A percentile compares a stretch with the other conserved stretches of the same genome.
phyloP scores from a whole-genome alignment of 2,888 invertebrate genomes.

The Trachelus troglodyta region DNA sequence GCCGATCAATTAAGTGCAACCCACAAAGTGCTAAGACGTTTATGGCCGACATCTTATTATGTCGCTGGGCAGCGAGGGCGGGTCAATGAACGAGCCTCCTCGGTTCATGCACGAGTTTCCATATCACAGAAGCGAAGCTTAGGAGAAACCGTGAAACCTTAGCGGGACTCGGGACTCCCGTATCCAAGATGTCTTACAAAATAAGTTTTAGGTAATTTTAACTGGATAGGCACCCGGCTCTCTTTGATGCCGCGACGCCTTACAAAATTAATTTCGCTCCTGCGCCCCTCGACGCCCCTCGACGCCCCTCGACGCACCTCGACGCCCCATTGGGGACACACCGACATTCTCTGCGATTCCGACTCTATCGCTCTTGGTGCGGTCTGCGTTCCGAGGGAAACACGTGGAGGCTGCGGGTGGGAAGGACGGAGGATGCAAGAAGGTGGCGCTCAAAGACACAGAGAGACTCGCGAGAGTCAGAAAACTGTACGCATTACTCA shows the following conservation, averaged over 20 bases:
- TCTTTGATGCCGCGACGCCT: slow-evolving; percentile 24
- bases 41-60: slow-evolving; percentile 62
- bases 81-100: slow-evolving; percentile 7
- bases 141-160: slow-evolving; percentile 45
- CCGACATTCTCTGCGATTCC: not conserved
- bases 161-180: slow-evolving; percentile 20
- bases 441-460: not conserved
- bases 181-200: slow-evolving; percentile 49
- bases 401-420: too few relatives aligned
- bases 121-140: not conserved
- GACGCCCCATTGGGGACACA: not conserved
- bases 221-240: slow-evolving; percentile 19
- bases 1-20: slow-evolving; percentile 58
- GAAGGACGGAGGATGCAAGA: not conserved
- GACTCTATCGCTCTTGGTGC: not conserved
- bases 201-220: slow-evolving; percentile 47
- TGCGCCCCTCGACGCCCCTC: not conserved
- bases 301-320: too few relatives aligned
- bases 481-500: not conserved
- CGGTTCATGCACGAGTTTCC: not conserved
- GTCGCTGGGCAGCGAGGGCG: slow-evolving; percentile 21
- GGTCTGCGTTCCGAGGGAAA: too few relatives aligned
- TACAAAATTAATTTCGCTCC: slow-evolving; percentile 37
- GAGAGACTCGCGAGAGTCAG: not conserved
- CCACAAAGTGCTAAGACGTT: slow-evolving; percentile 63